Conservation (phyloP, 64 coral and sea anemone species). For the Pocillopora damicornis region DNA sequence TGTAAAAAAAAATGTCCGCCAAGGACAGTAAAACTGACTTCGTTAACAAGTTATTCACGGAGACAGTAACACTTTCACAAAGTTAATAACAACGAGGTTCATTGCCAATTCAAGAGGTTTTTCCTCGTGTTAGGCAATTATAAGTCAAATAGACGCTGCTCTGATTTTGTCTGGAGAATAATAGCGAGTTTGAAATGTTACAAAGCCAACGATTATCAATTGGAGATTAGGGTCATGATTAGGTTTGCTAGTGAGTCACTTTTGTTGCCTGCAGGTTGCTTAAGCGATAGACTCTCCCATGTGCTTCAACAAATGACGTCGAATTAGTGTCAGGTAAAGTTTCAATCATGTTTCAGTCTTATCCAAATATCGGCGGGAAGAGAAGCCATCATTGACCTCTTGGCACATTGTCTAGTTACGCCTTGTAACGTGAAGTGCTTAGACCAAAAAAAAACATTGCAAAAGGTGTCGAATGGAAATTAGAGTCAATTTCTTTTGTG, state of each 20-base stretch:
- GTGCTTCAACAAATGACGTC: slow-evolving; percentile 56
- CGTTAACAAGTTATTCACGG: not conserved
- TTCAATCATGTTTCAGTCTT: slow-evolving; percentile 52
- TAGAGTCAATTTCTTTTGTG: slow-evolving; percentile 59
- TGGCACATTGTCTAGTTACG: slow-evolving; percentile 27
- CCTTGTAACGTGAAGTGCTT: not conserved
- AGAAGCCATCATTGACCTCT: slow-evolving; percentile 11
- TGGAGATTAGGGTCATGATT: slow-evolving; percentile 11
- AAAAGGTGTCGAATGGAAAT: slow-evolving; percentile 59
- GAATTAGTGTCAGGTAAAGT: slow-evolving; percentile 54
- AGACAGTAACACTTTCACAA: not conserved
- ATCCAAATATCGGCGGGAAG: slow-evolving; percentile 11
- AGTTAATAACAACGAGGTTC: not conserved
- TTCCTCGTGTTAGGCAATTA: slow-evolving; percentile 28
- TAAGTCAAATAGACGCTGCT: not conserved
- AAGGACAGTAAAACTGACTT: not conserved
- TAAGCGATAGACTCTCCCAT: slow-evolving; percentile 20
- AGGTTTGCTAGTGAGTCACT: not conserved
- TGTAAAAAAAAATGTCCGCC: not conserved
- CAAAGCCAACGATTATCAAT: slow-evolving; percentile 29
- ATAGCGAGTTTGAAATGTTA: not conserved
- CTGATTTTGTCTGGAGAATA: slow-evolving; percentile 22
- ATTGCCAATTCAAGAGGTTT: not conserved
- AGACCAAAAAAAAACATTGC: slow-evolving; percentile 36
- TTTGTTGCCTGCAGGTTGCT: slow-evolving; percentile 18